These are phyloP conservation scores for Tachystola acroxantha DNA, from an alignment of 2,888 invertebrate species.

Conservation along the genomic window DNA sequence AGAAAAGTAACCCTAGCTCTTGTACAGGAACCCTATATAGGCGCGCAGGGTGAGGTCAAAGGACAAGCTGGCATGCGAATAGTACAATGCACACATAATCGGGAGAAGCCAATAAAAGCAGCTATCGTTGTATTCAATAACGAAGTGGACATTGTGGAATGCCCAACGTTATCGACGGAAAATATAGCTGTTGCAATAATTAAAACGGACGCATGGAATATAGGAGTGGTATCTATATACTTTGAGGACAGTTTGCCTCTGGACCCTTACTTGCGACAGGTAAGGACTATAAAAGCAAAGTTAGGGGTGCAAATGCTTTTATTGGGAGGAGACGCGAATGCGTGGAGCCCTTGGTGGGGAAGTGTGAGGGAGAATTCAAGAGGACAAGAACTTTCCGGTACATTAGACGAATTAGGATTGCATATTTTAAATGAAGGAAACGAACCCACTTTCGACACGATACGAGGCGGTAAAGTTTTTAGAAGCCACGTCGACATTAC, in stretches of 20 bases:
- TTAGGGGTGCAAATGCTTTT: slow-evolving; percentile 4
- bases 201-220: slow-evolving; percentile 1
- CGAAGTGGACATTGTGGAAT: not conserved
- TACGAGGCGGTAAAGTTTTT: slow-evolving; percentile 8
- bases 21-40: slow-evolving; percentile 15
- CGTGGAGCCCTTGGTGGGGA: slow-evolving; percentile 20
- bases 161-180: slow-evolving; percentile 1
- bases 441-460: slow-evolving; percentile 11
- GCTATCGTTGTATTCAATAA: slow-evolving; percentile 6
- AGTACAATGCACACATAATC: not conserved
- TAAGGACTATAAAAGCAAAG: not conserved
- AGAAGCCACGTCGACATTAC: slow-evolving; percentile 6
- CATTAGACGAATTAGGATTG: slow-evolving; percentile 9
- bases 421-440: slow-evolving; percentile 8
- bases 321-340: slow-evolving; percentile 19
- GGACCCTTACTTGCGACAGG: slow-evolving; percentile 5
- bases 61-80: slow-evolving; percentile 4
- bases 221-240: slow-evolving; percentile 5
- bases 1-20: slow-evolving; percentile 7
- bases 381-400: slow-evolving; percentile 7
- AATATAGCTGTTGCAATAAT: slow-evolving; percentile 3
- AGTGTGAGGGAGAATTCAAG: slow-evolving; percentile 12
- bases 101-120: slow-evolving; percentile 3
- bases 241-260: slow-evolving; percentile 7
- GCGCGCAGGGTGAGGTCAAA: not conserved